Evolutionary conservation across 2,797 vertebrate species (phyloP), one percentile per base, ranked within the genome.

Genomic region (Malurus splendens): DNA sequence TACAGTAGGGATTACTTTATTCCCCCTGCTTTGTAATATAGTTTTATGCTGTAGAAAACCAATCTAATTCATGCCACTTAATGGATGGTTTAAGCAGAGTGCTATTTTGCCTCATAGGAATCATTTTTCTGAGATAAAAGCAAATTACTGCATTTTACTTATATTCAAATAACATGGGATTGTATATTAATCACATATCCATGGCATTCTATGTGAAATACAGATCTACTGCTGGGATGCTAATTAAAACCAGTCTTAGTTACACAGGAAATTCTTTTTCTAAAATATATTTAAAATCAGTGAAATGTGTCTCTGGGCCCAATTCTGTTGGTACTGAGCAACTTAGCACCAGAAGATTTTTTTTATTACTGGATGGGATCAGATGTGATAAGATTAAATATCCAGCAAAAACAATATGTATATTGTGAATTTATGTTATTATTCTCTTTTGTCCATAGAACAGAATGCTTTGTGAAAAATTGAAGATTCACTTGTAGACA

Each of bases 121-220:
- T 78, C 4, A 55, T 72, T 91, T 92, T n/a, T 70, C 64, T 73
- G 45, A 91, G 90, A 95, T 86, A 89, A 94, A 95, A 91, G 85
- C 70, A 91, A 92, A 91, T 93, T 45, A 90, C 74, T 84, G 70
- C 77, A 76, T 92, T 93, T 93, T 84, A 86, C 60, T 92, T 92
- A 84, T 54, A 89, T 86, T 93, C 66, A 85, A 62, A 83, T 83
- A 94, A 90, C 66, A 83, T 25, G 83, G 47, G 68, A 81, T 55
- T 86, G 38, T 90, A 66, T 86, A 93, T 83, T 93, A 92, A 89
- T 94, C 81, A 83, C 50, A 86, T 42, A 92, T 18, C 51, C 82
- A 66, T 85, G 61, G 24, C 61, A 89, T 83, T 86, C 82, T 72
- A n/a, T 33, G 32, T 67, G 82, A 93, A 92, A 90, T 74, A 72